These are phyloP conservation scores for Orchestia grillus DNA, from an alignment of 1,140 invertebrate species.

Conservation along the genomic window DNA sequence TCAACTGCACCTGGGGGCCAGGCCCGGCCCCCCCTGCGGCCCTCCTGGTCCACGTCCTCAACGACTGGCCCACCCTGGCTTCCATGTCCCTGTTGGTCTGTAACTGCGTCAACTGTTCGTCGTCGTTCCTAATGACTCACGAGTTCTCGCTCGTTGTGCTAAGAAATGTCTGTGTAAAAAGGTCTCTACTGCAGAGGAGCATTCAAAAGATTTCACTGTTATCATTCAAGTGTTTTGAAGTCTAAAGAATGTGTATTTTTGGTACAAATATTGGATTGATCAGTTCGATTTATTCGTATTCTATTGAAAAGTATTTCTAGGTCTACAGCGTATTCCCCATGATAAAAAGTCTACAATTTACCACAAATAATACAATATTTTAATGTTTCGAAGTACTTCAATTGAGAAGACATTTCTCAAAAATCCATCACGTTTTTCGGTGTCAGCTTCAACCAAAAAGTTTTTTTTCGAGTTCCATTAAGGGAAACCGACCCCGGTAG, in stretches of 20 bases:
- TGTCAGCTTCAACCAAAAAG: too few species aligned
- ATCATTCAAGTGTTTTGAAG: background rate
- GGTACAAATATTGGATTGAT: background rate
- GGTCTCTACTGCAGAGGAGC: background rate
- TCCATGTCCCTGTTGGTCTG: background rate
- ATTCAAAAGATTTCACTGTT: background rate
- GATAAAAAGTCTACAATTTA: too few species aligned
- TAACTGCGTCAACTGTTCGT: background rate
- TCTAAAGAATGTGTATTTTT: background rate
- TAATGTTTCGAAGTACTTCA: too few species aligned
- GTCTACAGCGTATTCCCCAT: too few species aligned
- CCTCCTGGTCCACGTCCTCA: background rate
- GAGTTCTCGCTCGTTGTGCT: background rate
- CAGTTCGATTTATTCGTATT: background rate
- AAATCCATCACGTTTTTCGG: too few species aligned
- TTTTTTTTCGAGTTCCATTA: too few species aligned
- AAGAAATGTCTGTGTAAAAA: background rate
- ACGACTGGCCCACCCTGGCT: background rate
- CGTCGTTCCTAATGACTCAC: background rate
- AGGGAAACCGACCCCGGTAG: too few species aligned
- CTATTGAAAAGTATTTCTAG: too few species aligned
- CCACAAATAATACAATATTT: too few species aligned
- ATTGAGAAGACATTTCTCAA: too few species aligned
- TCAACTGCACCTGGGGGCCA: constrained; percentile 17
- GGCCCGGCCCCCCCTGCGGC: background rate